phyloP scores from a whole-genome alignment of 1,140 invertebrate species.

The Bradysia coprophila region DNA sequence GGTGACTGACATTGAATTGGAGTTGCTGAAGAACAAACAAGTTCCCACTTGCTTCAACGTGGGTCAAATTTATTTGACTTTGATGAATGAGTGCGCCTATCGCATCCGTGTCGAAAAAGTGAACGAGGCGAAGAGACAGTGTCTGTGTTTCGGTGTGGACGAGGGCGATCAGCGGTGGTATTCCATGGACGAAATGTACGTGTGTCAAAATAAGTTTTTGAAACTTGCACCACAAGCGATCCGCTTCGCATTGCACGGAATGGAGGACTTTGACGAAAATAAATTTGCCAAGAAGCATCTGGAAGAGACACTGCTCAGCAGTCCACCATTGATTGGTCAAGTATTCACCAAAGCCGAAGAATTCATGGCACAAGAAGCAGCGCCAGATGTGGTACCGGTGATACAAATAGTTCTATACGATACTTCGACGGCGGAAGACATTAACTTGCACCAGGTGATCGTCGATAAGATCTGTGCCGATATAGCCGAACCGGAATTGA shows the following conservation, averaged over 20 bases:
- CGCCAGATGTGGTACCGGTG: constrained; percentile 8
- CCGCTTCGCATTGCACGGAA: constrained; percentile 16
- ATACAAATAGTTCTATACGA: constrained; percentile 19
- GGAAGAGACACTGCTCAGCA: constrained; percentile 9
- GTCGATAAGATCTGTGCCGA: constrained; percentile 12
- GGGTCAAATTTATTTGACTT: constrained; percentile 14
- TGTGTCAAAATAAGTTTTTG: constrained; percentile 13
- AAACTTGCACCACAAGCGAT: constrained; percentile 16
- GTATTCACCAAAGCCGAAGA: constrained; percentile 15
- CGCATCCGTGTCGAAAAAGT: constrained; percentile 15
- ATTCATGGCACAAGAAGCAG: constrained; percentile 5
- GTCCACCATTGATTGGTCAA: constrained; percentile 15
- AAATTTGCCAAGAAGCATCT: constrained; percentile 13
- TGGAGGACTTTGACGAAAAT: constrained; percentile 22
- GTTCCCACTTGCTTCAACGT: constrained; percentile 1
- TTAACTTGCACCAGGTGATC: constrained; percentile 18
- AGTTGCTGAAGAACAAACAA: constrained; percentile 10
- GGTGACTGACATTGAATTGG: constrained; percentile 11
- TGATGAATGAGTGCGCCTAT: constrained; percentile 17
- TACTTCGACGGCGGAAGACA: constrained; percentile 17
- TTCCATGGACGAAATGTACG: constrained; percentile 8
- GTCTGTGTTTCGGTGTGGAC: constrained; percentile 19
- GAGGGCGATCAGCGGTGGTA: constrained; percentile 16
- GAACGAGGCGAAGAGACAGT: constrained; percentile 9
- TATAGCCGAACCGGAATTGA: constrained; percentile 12